A percentile compares a stretch with the other conserved stretches of the same genome.
Evolutionary conservation across 2,113 vertebrate species (phyloP).

Genomic region (Neogale vison): DNA sequence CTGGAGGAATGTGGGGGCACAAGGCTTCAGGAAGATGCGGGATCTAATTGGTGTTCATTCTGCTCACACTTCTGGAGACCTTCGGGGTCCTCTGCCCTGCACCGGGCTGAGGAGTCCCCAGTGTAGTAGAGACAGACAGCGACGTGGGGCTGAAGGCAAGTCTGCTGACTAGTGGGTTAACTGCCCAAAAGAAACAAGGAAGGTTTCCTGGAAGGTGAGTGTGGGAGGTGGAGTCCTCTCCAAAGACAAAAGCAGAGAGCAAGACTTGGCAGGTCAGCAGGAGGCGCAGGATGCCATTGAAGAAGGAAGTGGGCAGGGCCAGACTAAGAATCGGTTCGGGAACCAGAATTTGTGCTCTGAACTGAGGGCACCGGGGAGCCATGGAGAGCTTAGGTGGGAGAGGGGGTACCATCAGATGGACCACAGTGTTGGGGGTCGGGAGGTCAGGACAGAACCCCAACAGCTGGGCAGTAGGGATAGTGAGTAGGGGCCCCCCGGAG

Average conservation of each 20-base stretch:
- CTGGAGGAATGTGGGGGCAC: not conserved
- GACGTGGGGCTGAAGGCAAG: fast-evolving
- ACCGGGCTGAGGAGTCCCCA: not conserved
- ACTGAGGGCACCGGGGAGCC: not conserved
- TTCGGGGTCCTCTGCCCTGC: not conserved
- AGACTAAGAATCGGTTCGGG: not conserved
- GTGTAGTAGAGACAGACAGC: not conserved
- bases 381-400: not conserved
- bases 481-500: too few relatives aligned
- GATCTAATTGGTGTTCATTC: not conserved
- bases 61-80: not conserved
- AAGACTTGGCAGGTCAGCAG: not conserved
- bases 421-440: not conserved
- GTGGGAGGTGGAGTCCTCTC: not conserved
- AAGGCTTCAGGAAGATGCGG: not conserved
- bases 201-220: not conserved
- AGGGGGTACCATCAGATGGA: not conserved
- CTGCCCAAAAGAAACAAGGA: not conserved
- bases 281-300: not conserved
- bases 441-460: not conserved
- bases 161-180: not conserved
- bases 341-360: not conserved
- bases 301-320: not conserved
- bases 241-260: not conserved
- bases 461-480: not conserved